Evolutionary conservation across 2,113 vertebrate genomes (phyloP), one percentile per base, ranked within the genome.

Genomic region (Trachemys scripta): DNA sequence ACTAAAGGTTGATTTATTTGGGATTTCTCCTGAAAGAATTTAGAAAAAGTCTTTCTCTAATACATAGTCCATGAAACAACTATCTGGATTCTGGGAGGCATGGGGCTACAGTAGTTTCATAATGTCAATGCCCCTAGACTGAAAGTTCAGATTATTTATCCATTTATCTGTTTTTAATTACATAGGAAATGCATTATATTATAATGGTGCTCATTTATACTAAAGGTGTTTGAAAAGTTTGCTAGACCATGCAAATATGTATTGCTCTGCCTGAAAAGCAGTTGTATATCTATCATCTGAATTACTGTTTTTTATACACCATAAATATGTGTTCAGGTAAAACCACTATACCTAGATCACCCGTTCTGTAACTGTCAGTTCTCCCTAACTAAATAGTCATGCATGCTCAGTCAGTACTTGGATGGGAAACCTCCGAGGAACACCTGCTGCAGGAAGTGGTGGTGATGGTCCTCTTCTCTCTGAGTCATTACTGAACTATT

Each of bases 371-470:
- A 5, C 14, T 65, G 56, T 20, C 20, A 3, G 19, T 75, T 51
- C 72, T 82, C 47, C 57, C 42, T 19, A 45, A 25, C 79, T 57
- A 4, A 27, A 0, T 0, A 45, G 80, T 50, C 51, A 59, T n/a
- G 2, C 9, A 0, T 10, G n/a, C 42, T 35, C 56, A 31, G 16
- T 4, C 3, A 4, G 24, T 47, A 2, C 76, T 38, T 35, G 65
- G 31, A 42, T 80, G 76, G 31, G 31, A 4, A 54, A 24, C 69
- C 38, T 42, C 69, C 3, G 5, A 42, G 38, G 38, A 42, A n/a
- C 31, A 65, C 4, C 69, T 49, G 8, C 27, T 49, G 79, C 38
- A 84, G 42, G 54, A 5, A 31, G 47, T 51, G 80, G n/a, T 2
- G 1, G 49, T 12, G 13, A 72, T 50, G 81, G 20, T 78, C 49